Conservation (phyloP, 2,797 vertebrate genomes). For the Coracias cyanogaster region DNA sequence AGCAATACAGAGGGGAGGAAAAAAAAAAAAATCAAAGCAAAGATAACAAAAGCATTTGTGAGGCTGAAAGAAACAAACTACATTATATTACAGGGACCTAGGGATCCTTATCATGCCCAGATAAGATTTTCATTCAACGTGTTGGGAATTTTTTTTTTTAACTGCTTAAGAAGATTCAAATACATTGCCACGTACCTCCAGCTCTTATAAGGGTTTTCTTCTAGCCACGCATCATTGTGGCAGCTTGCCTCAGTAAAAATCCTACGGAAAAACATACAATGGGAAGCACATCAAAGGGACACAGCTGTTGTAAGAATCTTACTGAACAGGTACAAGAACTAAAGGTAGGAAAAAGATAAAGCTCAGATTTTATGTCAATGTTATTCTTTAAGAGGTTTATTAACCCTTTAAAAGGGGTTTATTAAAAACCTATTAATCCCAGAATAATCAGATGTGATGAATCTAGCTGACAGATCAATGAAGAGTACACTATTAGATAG, state of each 20-base stretch:
- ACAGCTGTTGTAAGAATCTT: background rate
- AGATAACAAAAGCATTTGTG: slow-evolving; percentile 73
- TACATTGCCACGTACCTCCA: slow-evolving; percentile 21
- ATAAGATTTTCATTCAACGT: slow-evolving; percentile 62
- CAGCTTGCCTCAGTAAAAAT: slow-evolving; percentile 13
- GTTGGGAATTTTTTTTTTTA: slow-evolving; percentile 29
- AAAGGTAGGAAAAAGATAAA: background rate
- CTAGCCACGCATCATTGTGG: background rate
- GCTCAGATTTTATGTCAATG: background rate
- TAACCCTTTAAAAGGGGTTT: background rate
- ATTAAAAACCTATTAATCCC: background rate
- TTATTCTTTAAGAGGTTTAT: background rate
- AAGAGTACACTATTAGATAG: background rate
- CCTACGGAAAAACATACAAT: background rate
- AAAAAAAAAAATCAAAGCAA: slow-evolving; percentile 48
- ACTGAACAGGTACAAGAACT: background rate
- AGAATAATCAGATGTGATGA: background rate
- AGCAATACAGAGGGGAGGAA: slow-evolving; percentile 24
- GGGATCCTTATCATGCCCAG: slow-evolving; percentile 61
- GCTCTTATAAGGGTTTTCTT: background rate
- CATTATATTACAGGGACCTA: slow-evolving; percentile 50
- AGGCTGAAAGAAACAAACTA: slow-evolving; percentile 67
- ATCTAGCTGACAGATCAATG: background rate
- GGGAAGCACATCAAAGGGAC: background rate
- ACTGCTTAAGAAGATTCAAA: slow-evolving; percentile 29